Base-by-base conservation (phyloP, 2,888 invertebrate species). In the Hedya salicella region DNA sequence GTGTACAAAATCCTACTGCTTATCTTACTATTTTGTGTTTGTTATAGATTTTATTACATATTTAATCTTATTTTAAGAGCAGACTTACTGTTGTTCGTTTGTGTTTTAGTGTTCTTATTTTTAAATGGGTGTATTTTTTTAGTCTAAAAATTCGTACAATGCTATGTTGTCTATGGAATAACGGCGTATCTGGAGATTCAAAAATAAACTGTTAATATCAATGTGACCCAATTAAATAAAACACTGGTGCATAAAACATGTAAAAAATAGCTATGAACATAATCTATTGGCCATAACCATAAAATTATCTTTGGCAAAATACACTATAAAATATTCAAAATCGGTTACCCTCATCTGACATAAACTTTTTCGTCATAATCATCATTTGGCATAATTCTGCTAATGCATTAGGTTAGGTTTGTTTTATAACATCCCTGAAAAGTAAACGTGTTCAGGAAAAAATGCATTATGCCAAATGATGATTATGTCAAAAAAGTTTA, bases 21-120 rank as follows among this genome's bases (percentile, higher is more conserved):
- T 66, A 17, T 14, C 54, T 57, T 50, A 32, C 44, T 53, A 60
- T 66, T 30, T 42, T 54, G 52, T 52, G 57, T 61, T 17, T 61
- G 40, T 30, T 16, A 17, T 48, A 39, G 13, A 39, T 53, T 14
- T 13, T 40, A 53, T 17, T 53, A 39, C 6, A 42, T 50, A 42
- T 36, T 50, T 36, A 14, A 39, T 36, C 19, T 52, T 59, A 65
- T 39, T 60, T 39, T 60, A 52, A 49, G 40, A 46, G 46, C 66
- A 66, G 60, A 66, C 60, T 66, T 66, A 61, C 48, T 61, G 66
- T 64, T 52, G 21, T 66, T 61, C 48, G 42, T 66, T 66, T 61
- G 60, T 60, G 44, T 52, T 40, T 36, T 16, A 25, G 14, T 60
- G 30, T 40, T 19, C 13, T 21, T 53, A 40, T 16, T 30, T 39